These are phyloP conservation scores for Coregonus ussuriensis DNA, from an alignment of 2,797 vertebrate genomes.

Conservation along the genomic window DNA sequence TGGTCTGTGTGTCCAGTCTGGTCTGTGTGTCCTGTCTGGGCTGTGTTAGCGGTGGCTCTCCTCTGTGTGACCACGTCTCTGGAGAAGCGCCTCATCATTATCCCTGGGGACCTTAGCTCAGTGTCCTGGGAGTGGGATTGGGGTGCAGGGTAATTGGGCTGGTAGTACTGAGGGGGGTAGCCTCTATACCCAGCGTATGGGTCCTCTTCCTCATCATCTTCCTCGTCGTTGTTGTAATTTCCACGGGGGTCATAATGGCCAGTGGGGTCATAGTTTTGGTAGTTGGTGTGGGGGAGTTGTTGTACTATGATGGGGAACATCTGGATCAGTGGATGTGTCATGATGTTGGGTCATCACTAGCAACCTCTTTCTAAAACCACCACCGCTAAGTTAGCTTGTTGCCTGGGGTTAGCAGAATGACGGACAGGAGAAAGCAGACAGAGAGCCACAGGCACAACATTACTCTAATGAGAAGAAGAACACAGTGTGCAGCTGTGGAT, in stretches of 20 bases:
- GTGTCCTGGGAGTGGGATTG: constrained; percentile 80
- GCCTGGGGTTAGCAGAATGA: constrained; percentile 57
- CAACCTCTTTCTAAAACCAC: constrained; percentile 1
- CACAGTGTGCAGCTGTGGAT: constrained; percentile 6
- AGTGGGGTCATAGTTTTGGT: constrained; percentile 79
- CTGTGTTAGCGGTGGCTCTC: constrained; percentile 21
- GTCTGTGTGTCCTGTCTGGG: constrained; percentile 11
- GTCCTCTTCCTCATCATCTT: constrained; percentile 73
- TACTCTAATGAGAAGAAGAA: constrained; percentile 9
- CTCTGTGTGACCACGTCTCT: constrained; percentile 60
- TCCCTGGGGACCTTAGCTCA: constrained; percentile 79
- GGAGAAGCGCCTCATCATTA: constrained; percentile 67
- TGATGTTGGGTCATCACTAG: background rate
- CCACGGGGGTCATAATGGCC: constrained; percentile 58
- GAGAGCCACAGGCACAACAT: constrained; percentile 61
- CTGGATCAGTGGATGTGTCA: constrained; percentile 39
- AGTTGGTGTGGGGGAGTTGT: constrained; percentile 79
- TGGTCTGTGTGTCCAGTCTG: background rate
- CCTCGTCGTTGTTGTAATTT: constrained; percentile 72
- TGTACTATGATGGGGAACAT: constrained; percentile 67
- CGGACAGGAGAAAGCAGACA: constrained; percentile 58
- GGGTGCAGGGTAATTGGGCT: constrained; percentile 69
- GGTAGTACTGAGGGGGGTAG: constrained; percentile 83
- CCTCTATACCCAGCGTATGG: constrained; percentile 77
- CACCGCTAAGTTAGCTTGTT: constrained; percentile 46